A percentile compares a stretch with the other conserved stretches of the same genome.
phyloP scores from a whole-genome alignment of 2,888 invertebrate genomes.

The Unio delphinus region DNA sequence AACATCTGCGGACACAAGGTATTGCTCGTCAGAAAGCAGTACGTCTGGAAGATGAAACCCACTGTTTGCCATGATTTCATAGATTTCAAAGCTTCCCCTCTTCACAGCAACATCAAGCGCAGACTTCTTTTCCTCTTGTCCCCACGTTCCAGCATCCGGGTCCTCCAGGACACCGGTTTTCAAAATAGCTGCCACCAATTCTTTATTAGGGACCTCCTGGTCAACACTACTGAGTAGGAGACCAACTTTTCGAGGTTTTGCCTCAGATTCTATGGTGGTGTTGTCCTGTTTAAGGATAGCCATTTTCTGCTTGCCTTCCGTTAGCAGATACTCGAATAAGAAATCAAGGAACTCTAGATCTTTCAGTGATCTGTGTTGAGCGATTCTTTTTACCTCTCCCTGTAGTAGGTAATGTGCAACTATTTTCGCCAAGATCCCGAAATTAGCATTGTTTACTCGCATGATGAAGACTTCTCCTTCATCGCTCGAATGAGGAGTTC shows the following conservation, averaged over 20 bases:
- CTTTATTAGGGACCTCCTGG: conserved; percentile 29
- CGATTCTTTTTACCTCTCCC: conserved; percentile 27
- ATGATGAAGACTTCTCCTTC: conserved; percentile 33
- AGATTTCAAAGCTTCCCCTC: conserved; percentile 32
- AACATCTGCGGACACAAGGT: conserved; percentile 24
- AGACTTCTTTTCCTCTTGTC: conserved; percentile 18
- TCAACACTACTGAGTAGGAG: conserved; percentile 28
- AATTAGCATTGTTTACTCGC: conserved; percentile 28
- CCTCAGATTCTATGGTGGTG: neutral
- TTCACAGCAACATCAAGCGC: conserved; percentile 25
- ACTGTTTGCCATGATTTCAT: conserved; percentile 17
- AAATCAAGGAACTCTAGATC: conserved; percentile 26
- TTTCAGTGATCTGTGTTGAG: conserved; percentile 29
- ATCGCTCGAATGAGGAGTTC: conserved; percentile 16
- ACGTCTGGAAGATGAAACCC: conserved; percentile 22
- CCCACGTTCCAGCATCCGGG: conserved; percentile 20
- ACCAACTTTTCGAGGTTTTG: conserved; percentile 15
- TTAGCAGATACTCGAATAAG: conserved; percentile 27
- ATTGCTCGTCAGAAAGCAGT: conserved; percentile 25
- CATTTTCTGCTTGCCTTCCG: conserved; percentile 8
- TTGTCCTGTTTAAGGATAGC: conserved; percentile 26
- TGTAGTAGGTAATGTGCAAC: conserved; percentile 28
- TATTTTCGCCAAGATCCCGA: conserved; percentile 21
- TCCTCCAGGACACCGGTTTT: conserved; percentile 20
- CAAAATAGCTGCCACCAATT: conserved; percentile 24